Conservation (phyloP, 2,888 invertebrate genomes). For the Geophilus truncorum region DNA sequence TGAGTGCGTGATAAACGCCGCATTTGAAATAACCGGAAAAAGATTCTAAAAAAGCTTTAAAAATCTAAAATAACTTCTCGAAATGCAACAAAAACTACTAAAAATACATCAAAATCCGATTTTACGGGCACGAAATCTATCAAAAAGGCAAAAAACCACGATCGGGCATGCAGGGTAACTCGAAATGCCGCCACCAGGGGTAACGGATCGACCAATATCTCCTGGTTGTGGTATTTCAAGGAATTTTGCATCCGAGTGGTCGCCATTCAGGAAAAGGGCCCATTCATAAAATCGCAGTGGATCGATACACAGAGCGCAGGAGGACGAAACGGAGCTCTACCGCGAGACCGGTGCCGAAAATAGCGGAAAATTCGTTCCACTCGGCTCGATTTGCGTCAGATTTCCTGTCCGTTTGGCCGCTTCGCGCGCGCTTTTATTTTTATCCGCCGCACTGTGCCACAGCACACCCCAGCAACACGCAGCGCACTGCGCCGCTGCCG, state of each 20-base stretch:
- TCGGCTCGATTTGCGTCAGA: constrained; percentile 25
- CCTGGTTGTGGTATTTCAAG: neutral
- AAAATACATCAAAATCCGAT: no score
- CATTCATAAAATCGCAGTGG: constrained; percentile 40
- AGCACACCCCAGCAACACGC: constrained; percentile 41
- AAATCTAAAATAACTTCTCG: no score
- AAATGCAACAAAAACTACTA: no score
- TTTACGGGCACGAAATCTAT: no score
- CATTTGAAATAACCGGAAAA: no score
- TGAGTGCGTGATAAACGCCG: no score
- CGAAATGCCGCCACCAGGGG: neutral
- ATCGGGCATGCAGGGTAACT: neutral
- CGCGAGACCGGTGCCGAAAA: neutral
- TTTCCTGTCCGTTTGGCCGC: neutral
- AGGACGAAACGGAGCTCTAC: neutral
- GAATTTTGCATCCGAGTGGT: neutral
- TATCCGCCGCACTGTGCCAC: constrained; percentile 39
- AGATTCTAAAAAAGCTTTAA: no score
- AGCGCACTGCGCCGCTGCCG: constrained; percentile 30
- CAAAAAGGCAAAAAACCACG: neutral
- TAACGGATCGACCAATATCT: neutral
- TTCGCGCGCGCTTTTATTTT: constrained; percentile 3
- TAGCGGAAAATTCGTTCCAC: constrained; percentile 27
- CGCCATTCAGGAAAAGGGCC: constrained; percentile 31
- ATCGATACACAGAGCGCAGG: neutral